Percentiles rank a stretch among this genome's conserved stretches.
Conservation (phyloP, 2,113 vertebrate genomes). For the Bolborhynchus lineola region DNA sequence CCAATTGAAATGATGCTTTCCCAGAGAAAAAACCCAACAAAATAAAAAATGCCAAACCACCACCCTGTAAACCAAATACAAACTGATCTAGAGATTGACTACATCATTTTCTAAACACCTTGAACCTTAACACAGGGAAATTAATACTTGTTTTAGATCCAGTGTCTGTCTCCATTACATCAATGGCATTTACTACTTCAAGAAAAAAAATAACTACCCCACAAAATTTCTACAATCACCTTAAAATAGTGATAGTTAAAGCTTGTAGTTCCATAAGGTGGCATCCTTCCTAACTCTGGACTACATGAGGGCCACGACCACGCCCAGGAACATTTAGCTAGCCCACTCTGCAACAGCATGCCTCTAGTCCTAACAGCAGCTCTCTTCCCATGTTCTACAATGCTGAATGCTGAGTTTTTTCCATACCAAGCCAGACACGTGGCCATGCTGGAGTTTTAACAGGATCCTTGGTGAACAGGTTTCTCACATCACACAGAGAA, state of each 20-base stretch:
- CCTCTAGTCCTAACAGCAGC: not conserved
- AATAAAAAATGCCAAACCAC: not conserved
- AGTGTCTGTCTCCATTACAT: not conserved
- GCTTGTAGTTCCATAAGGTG: not conserved
- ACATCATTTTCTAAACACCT: not conserved
- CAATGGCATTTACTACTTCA: not conserved
- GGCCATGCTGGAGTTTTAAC: not conserved
- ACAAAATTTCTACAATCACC: not conserved
- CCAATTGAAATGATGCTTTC: not conserved
- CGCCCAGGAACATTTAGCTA: not conserved
- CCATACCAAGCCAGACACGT: rapidly evolving
- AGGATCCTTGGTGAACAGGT: not conserved
- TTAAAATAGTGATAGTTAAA: not conserved
- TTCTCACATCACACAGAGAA: not conserved
- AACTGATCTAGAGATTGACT: not conserved
- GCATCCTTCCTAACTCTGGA: not conserved
- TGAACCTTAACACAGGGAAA: not conserved
- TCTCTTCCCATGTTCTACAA: rapidly evolving
- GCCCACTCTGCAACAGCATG: not conserved
- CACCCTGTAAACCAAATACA: not conserved
- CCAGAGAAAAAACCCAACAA: not conserved
- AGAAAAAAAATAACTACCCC: not conserved
- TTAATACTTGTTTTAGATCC: not conserved
- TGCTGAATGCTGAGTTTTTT: not conserved
- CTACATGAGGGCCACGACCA: not conserved